Conservation (phyloP, 2,888 invertebrate species). For the Hyposoter didymator region DNA sequence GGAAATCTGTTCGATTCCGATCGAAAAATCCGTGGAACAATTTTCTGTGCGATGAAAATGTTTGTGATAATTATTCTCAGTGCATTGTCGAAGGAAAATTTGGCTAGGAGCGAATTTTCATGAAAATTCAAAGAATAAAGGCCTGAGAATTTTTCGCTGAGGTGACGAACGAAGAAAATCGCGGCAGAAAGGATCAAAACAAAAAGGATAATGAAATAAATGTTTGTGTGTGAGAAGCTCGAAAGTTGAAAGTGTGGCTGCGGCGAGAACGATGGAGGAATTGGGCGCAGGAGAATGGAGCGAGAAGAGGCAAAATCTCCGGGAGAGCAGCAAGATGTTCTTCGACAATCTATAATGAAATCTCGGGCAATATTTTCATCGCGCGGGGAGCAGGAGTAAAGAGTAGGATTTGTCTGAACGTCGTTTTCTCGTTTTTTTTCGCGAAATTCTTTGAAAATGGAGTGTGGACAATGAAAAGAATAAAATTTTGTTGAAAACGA, state of each 20-base stretch:
- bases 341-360: slow-evolving; percentile 77
- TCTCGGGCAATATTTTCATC: slow-evolving; percentile 78
- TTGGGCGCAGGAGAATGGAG: slow-evolving; percentile 9
- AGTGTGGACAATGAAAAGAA: not conserved
- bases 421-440: slow-evolving; percentile 30
- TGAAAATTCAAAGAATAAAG: not conserved
- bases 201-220: not conserved
- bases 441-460: slow-evolving; percentile 21
- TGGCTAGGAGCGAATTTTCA: not conserved
- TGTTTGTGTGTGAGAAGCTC: slow-evolving; percentile 24
- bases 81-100: not conserved
- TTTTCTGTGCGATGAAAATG: not conserved
- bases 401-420: slow-evolving; percentile 49
- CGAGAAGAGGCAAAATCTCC: slow-evolving; percentile 41
- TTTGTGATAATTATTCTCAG: not conserved
- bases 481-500: too few relatives aligned
- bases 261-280: slow-evolving; percentile 13
- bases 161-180: slow-evolving; percentile 49
- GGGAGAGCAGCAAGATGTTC: slow-evolving; percentile 64
- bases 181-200: slow-evolving; percentile 21
- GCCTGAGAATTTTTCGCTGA: not conserved
- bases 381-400: slow-evolving; percentile 63
- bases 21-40: not conserved
- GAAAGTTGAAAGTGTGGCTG: slow-evolving; percentile 14
- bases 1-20: not conserved